phyloP scores from a whole-genome alignment of 2,113 vertebrate genomes.

The Phyllostomus hastatus region DNA sequence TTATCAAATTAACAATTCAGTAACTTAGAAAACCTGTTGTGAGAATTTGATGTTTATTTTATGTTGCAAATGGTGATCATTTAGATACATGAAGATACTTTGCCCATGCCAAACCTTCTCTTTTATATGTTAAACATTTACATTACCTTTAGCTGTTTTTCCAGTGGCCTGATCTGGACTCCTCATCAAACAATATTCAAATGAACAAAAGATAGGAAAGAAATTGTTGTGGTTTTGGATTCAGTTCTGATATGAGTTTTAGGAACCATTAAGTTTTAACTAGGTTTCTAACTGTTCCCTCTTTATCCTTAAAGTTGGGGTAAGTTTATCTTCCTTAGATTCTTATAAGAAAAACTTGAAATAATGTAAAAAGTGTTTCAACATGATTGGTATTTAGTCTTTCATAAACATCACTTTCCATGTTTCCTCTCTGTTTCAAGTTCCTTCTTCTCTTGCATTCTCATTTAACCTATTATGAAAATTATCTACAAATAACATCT shows the following conservation, averaged over 20 bases:
- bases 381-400: background rate
- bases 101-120: background rate
- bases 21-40: background rate
- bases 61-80: background rate
- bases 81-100: background rate
- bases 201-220: background rate
- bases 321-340: background rate
- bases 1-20: background rate
- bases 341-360: background rate
- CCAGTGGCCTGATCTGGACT: background rate
- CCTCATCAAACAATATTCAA: background rate
- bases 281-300: background rate
- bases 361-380: background rate
- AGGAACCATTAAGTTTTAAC: background rate
- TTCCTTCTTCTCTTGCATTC: background rate
- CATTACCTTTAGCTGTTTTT: background rate
- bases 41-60: background rate
- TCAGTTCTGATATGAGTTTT: background rate
- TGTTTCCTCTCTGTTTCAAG: background rate
- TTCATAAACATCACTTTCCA: background rate
- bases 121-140: background rate
- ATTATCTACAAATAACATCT: background rate
- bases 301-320: background rate
- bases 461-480: background rate
- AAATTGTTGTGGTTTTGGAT: background rate